Evolutionary conservation across 2,888 invertebrate genomes (phyloP), one percentile per base, ranked within the genome.

Genomic region (Magallana nippona): DNA sequence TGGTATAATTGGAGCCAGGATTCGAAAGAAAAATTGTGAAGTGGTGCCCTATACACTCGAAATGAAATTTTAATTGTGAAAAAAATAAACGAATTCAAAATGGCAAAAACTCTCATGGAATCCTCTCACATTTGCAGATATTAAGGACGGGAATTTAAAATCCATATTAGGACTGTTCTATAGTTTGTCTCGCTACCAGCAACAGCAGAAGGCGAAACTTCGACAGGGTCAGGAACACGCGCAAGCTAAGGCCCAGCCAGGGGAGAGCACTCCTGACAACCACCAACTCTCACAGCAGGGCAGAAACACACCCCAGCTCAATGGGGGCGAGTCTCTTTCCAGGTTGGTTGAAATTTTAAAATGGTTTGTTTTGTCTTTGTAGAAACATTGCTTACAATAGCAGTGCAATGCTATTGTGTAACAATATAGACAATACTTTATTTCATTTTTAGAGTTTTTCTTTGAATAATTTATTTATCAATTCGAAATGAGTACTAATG

Each of bases 111-210:
- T 71, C 71, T 27, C 13, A 71, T 71, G 71, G 15, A 15, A 71
- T 71, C 27, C 32, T 71, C 27, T 71, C 32, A 71, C 27, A 44
- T 8, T 89, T 90, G 56, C 91, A 95, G 99, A 99, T 95, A 97
- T 99, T 92, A 96, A 97, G 91, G 97, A 98, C 94, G 99, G 99
- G 62, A 97, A 98, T 94, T 95, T 98, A 92, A 98, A 98, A 95
- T 97, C 98, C 71, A 98, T 99, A 81, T 95, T 99, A 85, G 98
- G 98, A 60, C 95, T 99, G 85, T 98, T 99, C 95, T 99, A 98
- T 95, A 97, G 98, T 86, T 95, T 99, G 82, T 98, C 98, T 82
- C 96, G 98, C 87, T 98, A 97, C 95, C 99, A 99, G 93, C 98
- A 98, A 95, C 94, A 94, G 87, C 96, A 97, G 85, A 98, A 98